Base-by-base conservation (phyloP, 2,113 vertebrate genomes). In the Coregonus clupeaformis region DNA sequence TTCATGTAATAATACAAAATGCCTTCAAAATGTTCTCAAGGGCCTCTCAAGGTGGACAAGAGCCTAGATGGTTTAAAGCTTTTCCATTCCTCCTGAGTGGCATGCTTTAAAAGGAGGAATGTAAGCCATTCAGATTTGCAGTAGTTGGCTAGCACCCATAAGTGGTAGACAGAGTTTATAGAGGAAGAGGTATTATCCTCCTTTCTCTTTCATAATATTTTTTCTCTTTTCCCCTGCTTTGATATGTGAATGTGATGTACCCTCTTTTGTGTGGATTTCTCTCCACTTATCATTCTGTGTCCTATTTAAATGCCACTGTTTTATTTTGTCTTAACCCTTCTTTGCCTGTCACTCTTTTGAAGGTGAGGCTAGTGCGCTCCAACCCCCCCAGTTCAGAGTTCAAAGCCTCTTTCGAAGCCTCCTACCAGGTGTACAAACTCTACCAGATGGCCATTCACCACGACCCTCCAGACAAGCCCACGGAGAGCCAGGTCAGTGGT, bases 361-460 rank as follows among this genome's bases (percentile, higher is more conserved):
- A 97, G 97, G 97, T 99, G 94, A 99, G 96, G 95, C 92, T 98
- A 94, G 97, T 99, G 94, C 95, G 95, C 93, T 97, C 97, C 95
- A 96, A 89, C 93, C 98, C 98, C 91, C 95, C 96, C 93, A 94
- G 96, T 93, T 92, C 94, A 84, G 96, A 98, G 94, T 99, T 99
- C 96, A 98, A 95, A 97, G 96, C 96, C 93, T 96, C 96, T 86
- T 97, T 99, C 92, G 95, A 97, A 90, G 96, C 97, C 85, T 99
- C 98, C 91, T 98, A 97, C 95, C 96, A 96, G 93, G 93, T 99
- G 93, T 99, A 99, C 97, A 99, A 96, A 94, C 96, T 96, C 90
- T 99, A 99, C 96, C 98, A 99, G 96, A 96, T 96, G 95, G 89
- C 93, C 90, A 85, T 99, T 95, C 97, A 99, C 95, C 94, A 97